These are phyloP conservation scores for Vespertilio murinus DNA, from an alignment of 2,797 vertebrate species.

Conservation along the genomic window DNA sequence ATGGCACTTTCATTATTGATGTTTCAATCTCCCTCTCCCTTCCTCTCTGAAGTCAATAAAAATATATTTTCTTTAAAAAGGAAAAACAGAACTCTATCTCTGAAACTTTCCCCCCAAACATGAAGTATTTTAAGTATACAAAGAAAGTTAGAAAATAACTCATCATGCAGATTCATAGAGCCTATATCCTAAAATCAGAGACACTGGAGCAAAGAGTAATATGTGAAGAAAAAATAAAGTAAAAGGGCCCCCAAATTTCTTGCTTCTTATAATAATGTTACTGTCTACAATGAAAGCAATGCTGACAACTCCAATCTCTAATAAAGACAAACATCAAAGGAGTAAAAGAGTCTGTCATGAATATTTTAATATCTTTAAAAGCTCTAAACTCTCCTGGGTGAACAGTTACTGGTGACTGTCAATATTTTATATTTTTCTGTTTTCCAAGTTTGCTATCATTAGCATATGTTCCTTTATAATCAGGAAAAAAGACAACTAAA, in stretches of 20 bases:
- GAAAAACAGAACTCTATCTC: background rate
- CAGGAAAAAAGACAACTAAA: background rate
- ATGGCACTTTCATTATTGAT: too few relatives aligned
- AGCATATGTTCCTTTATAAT: background rate
- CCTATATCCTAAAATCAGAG: slow-evolving; percentile 13
- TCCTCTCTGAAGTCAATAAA: too few relatives aligned
- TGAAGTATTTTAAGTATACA: slow-evolving; percentile 22
- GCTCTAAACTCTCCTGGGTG: background rate
- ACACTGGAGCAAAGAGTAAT: background rate
- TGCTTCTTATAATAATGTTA: background rate
- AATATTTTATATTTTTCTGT: background rate
- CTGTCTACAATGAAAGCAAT: background rate
- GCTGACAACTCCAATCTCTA: background rate
- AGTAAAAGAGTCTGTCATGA: background rate
- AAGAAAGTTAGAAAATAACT: slow-evolving; percentile 21
- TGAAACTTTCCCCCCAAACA: background rate
- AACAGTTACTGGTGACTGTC: background rate
- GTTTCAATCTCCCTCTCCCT: too few relatives aligned
- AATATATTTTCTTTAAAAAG: too few relatives aligned
- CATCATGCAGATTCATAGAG: background rate
- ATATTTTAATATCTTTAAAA: background rate
- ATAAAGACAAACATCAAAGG: background rate
- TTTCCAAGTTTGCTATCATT: slow-evolving; percentile 15
- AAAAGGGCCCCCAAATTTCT: background rate
- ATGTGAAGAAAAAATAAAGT: background rate